phyloP scores from a whole-genome alignment of 2,888 invertebrate genomes.

The Agrypnus murinus region DNA sequence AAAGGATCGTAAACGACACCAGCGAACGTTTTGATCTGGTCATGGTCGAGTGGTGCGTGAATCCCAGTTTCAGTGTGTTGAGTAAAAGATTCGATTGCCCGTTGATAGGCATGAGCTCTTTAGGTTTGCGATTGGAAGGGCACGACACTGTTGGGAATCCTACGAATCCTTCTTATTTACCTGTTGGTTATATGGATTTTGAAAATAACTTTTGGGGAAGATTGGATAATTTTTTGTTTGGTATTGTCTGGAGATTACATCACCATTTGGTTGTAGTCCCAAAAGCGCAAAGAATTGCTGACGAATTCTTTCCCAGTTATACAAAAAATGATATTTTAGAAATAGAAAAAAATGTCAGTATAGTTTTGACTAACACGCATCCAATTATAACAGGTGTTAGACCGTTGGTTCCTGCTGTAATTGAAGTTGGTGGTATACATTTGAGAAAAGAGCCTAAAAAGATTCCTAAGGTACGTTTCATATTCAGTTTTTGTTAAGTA shows the following conservation, averaged over 20 bases:
- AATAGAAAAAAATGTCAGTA: conserved; percentile 50
- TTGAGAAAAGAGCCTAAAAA: conserved; percentile 26
- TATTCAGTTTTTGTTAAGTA: conserved; percentile 16
- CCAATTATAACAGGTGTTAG: conserved; percentile 49
- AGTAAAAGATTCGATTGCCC: conserved; percentile 50
- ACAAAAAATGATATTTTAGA: conserved; percentile 38
- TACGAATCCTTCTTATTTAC: conserved; percentile 52
- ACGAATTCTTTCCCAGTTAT: conserved; percentile 45
- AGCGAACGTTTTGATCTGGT: conserved; percentile 52
- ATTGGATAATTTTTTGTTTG: conserved; percentile 46
- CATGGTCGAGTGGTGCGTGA: conserved; percentile 47
- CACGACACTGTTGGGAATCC: conserved; percentile 54
- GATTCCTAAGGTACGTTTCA: conserved; percentile 20
- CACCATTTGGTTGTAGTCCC: conserved; percentile 50
- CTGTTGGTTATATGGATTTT: conserved; percentile 41
- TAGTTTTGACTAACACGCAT: conserved; percentile 52
- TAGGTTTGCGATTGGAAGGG: conserved; percentile 48
- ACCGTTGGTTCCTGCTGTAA: conserved; percentile 50
- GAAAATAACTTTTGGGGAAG: conserved; percentile 43
- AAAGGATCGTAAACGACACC: conserved; percentile 34
- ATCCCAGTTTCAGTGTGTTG: conserved; percentile 42
- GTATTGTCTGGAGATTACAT: conserved; percentile 43
- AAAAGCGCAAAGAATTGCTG: conserved; percentile 38
- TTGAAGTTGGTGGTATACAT: conserved; percentile 54
- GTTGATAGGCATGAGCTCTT: conserved; percentile 48